These are phyloP conservation scores for Erannis defoliaria DNA, from an alignment of 2,888 invertebrate genomes.

Conservation along the genomic window DNA sequence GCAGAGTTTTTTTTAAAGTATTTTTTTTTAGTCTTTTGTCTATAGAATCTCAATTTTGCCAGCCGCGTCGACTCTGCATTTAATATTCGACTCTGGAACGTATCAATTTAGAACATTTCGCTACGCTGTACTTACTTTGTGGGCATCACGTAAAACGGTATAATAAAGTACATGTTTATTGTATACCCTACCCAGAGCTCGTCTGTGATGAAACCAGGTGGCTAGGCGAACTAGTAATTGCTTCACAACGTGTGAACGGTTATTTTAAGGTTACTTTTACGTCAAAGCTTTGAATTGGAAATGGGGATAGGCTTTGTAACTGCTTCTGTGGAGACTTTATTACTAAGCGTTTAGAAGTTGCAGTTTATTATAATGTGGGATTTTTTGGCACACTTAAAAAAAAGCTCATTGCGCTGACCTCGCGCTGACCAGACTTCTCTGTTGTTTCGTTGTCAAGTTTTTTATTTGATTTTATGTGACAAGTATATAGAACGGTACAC, in stretches of 20 bases:
- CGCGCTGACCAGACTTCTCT: no score
- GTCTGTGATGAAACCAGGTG: constrained; percentile 32
- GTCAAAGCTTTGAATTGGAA: constrained; percentile 50
- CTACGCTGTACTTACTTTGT: background rate
- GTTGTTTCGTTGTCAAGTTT: no score
- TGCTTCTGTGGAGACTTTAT: background rate
- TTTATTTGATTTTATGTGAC: no score
- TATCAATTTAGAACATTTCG: no score
- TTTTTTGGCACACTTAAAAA: no score
- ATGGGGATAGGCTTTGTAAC: constrained; percentile 29
- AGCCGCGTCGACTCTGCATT: no score
- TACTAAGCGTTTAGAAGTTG: background rate
- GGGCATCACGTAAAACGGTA: background rate
- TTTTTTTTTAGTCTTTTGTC: no score
- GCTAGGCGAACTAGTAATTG: constrained; percentile 41
- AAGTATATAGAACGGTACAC: no score
- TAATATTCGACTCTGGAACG: no score
- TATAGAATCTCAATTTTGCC: no score
- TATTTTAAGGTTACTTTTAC: constrained; percentile 54
- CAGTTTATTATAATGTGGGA: background rate
- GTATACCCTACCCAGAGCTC: background rate
- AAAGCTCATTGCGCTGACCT: no score
- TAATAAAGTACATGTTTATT: background rate
- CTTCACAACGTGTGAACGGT: constrained; percentile 47
- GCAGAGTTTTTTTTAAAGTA: no score